Evolutionary conservation across 2,113 vertebrate species (phyloP).

Genomic region (Thunnus thynnus): DNA sequence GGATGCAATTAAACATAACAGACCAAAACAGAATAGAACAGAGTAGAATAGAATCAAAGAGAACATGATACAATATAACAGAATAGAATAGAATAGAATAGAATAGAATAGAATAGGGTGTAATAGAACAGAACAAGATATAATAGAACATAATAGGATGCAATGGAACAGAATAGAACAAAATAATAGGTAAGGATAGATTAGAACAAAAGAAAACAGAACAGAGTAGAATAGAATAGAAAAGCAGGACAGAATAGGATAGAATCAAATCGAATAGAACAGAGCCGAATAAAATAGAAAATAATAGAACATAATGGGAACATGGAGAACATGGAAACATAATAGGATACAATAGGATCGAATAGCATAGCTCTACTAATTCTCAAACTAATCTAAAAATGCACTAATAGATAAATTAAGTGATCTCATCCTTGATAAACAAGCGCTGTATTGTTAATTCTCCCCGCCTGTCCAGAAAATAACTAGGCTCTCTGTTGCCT

Average conservation of each 20-base stretch:
- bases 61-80: too few species aligned
- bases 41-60: background rate
- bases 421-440: constrained; percentile 6
- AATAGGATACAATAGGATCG: background rate
- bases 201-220: background rate
- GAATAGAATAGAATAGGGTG: background rate
- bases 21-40: background rate
- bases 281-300: background rate
- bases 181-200: too few species aligned
- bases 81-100: background rate
- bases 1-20: too few species aligned
- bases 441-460: background rate
- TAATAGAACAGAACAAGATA: background rate
- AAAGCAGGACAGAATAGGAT: background rate
- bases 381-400: background rate
- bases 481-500: constrained; percentile 46
- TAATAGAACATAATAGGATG: background rate
- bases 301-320: background rate
- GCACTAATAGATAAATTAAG: background rate
- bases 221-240: background rate
- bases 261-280: background rate
- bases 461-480: constrained; percentile 17
- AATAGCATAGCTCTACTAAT: background rate
- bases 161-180: background rate
- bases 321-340: too few species aligned